phyloP scores from a whole-genome alignment of 1,140 invertebrate genomes.

The Apis dorsata region DNA sequence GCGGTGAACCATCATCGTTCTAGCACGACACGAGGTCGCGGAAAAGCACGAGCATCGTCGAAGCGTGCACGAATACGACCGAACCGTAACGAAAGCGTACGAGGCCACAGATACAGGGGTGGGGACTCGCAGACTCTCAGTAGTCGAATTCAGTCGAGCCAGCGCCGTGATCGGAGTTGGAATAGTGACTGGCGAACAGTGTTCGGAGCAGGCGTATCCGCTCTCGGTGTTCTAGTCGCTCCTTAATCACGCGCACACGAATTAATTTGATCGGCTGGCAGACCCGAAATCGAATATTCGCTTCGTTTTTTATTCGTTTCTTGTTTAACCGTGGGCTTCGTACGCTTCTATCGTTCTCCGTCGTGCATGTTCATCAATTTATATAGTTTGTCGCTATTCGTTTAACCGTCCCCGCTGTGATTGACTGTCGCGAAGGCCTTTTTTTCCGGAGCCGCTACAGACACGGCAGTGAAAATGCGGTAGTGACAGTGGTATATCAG shows the following conservation, averaged over 20 bases:
- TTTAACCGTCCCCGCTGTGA: conserved; percentile 19
- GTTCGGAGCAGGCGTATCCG: conserved; percentile 32
- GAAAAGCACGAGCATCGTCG: conserved; percentile 27
- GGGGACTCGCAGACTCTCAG: conserved; percentile 62
- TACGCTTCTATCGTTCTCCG: neutral
- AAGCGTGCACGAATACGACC: conserved; percentile 17
- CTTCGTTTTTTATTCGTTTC: neutral
- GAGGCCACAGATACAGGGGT: conserved; percentile 40
- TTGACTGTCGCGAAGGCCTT: conserved; percentile 33
- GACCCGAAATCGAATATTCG: conserved; percentile 14
- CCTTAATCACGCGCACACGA: conserved; percentile 47
- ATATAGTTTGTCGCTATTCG: conserved; percentile 20
- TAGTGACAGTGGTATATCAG: conserved; percentile 56
- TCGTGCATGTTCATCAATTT: neutral
- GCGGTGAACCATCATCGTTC: conserved; percentile 54
- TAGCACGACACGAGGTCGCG: conserved; percentile 59
- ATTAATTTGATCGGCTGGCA: conserved; percentile 20
- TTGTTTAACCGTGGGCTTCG: neutral
- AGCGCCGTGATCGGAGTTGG: conserved; percentile 74
- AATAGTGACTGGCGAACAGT: conserved; percentile 64
- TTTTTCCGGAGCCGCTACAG: conserved; percentile 30
- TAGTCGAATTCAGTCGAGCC: conserved; percentile 73
- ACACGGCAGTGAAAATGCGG: conserved; percentile 61
- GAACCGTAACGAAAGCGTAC: conserved; percentile 42
- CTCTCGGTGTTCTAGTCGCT: conserved; percentile 33